These are phyloP conservation scores for Tylochromis polylepis DNA, from an alignment of 2,113 vertebrate species.

Conservation along the genomic window DNA sequence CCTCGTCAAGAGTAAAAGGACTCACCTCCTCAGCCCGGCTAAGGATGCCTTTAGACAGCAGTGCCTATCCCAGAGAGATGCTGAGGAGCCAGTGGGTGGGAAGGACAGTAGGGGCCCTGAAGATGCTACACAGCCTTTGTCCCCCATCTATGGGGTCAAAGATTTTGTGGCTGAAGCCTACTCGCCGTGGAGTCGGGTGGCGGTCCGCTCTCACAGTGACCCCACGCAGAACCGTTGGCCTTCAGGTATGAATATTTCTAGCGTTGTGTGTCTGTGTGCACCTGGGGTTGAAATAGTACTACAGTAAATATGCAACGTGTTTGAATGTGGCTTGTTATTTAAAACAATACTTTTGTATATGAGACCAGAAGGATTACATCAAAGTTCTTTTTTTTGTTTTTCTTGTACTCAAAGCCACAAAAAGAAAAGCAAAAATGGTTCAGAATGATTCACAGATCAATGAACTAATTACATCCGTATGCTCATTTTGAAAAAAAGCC, in stretches of 20 bases:
- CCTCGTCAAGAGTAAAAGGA: slow-evolving; percentile 69
- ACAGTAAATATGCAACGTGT: neutral
- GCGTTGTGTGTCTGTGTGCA: neutral
- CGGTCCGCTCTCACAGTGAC: neutral
- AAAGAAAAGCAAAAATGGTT: neutral
- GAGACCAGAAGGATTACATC: neutral
- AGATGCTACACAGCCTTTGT: neutral
- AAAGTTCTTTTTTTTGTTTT: neutral
- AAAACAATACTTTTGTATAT: neutral
- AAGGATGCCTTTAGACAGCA: neutral
- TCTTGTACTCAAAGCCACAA: neutral
- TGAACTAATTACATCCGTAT: neutral
- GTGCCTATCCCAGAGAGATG: neutral
- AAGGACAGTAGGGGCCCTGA: neutral
- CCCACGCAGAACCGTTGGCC: neutral
- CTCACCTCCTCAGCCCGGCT: neutral
- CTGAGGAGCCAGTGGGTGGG: neutral
- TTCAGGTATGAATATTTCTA: slow-evolving; percentile 27
- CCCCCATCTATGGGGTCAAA: neutral
- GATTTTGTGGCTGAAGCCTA: neutral
- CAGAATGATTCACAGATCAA: neutral
- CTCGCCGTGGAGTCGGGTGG: neutral
- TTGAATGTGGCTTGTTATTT: neutral
- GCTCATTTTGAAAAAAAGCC: neutral
- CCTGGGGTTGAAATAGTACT: neutral